Percentiles rank a stretch among this genome's conserved stretches.
Evolutionary conservation across 2,888 invertebrate species (phyloP).

Genomic region (Cephus sareptanus): DNA sequence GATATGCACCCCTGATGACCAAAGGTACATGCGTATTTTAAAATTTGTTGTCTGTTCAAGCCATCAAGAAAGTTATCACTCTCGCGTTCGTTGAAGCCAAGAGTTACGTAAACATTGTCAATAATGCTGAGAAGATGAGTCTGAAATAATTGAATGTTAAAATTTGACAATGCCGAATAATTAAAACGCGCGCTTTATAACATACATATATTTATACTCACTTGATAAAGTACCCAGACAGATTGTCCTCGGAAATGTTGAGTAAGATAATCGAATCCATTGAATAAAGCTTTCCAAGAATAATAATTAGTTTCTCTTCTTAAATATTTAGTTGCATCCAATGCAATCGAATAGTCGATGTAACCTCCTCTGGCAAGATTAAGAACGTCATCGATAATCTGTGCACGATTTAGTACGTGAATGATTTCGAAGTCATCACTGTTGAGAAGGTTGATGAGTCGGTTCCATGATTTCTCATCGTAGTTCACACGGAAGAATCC

Average conservation of each 20-base stretch:
- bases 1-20: constrained; percentile 69
- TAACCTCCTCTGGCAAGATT: constrained; percentile 78
- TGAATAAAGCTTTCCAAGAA: constrained; percentile 77
- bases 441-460: constrained; percentile 67
- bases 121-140: constrained; percentile 65
- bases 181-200: too few species aligned
- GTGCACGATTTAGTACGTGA: constrained; percentile 78
- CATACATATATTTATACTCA: too few species aligned
- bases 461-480: constrained; percentile 71
- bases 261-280: constrained; percentile 61
- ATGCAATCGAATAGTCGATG: constrained; percentile 72
- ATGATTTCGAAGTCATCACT: constrained; percentile 67
- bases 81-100: constrained; percentile 69
- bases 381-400: constrained; percentile 84
- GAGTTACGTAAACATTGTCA: constrained; percentile 65
- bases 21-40: constrained; percentile 72
- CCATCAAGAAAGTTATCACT: constrained; percentile 67
- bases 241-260: constrained; percentile 41
- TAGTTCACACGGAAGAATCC: constrained; percentile 77
- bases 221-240: too few species aligned
- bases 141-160: constrained; percentile 51
- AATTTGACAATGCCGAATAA: too few species aligned
- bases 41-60: constrained; percentile 66
- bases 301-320: constrained; percentile 75
- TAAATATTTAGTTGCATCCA: constrained; percentile 78